Base-by-base conservation (phyloP, 2,888 invertebrate species). In the Perdita meconis region DNA sequence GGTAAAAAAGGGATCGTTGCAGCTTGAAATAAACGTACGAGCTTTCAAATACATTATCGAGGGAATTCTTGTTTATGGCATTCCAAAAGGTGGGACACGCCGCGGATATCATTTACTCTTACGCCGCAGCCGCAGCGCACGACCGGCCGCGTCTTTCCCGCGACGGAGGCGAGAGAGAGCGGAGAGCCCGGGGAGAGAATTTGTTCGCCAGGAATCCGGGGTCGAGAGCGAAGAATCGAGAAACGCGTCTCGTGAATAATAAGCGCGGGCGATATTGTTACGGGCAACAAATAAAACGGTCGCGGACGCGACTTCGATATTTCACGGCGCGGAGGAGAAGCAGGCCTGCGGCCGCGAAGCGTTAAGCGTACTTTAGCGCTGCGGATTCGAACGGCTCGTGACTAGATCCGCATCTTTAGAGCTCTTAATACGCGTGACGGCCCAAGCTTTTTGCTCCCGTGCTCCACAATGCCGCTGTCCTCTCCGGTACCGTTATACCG, bases 51-150 rank as follows among this genome's bases (percentile, higher is more conserved):
- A 85, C 85, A 78, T 85, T 85, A 85, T 85, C 83, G 85, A 73
- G 78, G 67, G 85, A 85, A 85, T 85, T 85, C 85, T 85, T 85
- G 82, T 85, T 85, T 85, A 85, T 78, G 81, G 84, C 78, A 75
- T 81, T 80, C 78, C 69, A 63, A 78, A 80, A 77, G 80, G 72
- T 77, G 79, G 80, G 79, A 81, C 78, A 70, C 67, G 56, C 50
- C 61, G 76, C 24, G 69, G 83, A 70, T 80, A 84, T 83, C 81
- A 67, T 83, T 83, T 80, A 73, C 81, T 77, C 63, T 47, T 47
- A 47, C 47, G 50, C 70, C n/a, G 51, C 24, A 13, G 16, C n/a
- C n/a, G n/a, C n/a, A n/a, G n/a, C n/a, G n/a, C n/a, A n/a, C 55
- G 38, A 8, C 42, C 60, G 59, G 63, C 53, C 67, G 50, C 59